phyloP scores from a whole-genome alignment of 2,797 vertebrate species.

The Alosa sapidissima region DNA sequence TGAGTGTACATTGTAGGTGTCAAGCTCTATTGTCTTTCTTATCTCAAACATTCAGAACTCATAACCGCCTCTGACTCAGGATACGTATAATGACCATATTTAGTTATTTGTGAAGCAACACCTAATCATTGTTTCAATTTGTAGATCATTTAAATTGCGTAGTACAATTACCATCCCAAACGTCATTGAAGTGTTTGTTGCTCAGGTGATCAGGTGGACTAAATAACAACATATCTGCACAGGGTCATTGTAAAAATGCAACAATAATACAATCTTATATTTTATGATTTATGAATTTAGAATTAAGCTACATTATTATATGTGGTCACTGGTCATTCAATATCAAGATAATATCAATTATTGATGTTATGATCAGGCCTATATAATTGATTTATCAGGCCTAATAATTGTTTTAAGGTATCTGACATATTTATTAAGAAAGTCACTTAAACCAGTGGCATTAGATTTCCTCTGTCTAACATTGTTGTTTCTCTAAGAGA shows the following conservation, averaged over 20 bases:
- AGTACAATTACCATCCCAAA: not conserved
- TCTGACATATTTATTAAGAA: not conserved
- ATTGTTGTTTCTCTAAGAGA: not conserved
- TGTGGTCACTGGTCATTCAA: no score
- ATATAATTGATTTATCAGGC: no score
- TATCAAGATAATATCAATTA: no score
- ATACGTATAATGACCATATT: constrained; percentile 39
- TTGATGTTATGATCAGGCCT: no score
- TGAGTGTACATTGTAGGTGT: constrained; percentile 7
- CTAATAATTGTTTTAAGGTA: no score
- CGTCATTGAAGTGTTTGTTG: not conserved
- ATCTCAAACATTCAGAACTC: constrained; percentile 46
- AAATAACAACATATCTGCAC: not conserved
- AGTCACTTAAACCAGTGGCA: not conserved
- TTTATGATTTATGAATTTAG: no score
- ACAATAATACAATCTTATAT: no score
- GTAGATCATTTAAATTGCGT: not conserved
- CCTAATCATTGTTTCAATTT: not conserved
- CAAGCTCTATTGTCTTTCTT: constrained; percentile 48
- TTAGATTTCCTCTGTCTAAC: not conserved
- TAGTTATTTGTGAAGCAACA: constrained; percentile 22
- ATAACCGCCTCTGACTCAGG: constrained; percentile 41
- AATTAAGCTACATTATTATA: no score
- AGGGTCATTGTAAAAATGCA: no score
- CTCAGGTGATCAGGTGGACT: not conserved